Evolutionary conservation across 2,113 vertebrate genomes (phyloP).

Genomic region (Oryzias celebensis): DNA sequence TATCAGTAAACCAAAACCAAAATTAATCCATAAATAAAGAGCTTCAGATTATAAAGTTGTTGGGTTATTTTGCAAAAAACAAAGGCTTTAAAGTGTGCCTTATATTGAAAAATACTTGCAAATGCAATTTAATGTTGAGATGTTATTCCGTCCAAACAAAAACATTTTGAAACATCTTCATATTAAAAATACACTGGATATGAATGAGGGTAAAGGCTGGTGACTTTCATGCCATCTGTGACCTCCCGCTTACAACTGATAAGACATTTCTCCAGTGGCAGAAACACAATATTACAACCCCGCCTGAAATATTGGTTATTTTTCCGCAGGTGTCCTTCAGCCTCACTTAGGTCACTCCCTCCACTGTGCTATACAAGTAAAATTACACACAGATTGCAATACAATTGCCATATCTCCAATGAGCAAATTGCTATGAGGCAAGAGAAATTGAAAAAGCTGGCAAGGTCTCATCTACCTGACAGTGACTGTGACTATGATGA

Average conservation of each 20-base stretch:
- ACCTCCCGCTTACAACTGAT: conserved; percentile 60
- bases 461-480: conserved; percentile 71
- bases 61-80: no score
- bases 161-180: no score
- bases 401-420: conserved; percentile 58
- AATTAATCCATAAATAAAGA: no score
- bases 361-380: conserved; percentile 66
- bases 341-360: conserved; percentile 61
- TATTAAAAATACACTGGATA: conserved; percentile 16
- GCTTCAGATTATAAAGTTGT: no score
- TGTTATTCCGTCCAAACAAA: no score
- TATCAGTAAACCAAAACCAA: no score
- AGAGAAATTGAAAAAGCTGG: conserved; percentile 77
- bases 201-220: conserved; percentile 52
- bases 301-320: conserved; percentile 56
- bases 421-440: conserved; percentile 68
- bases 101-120: no score
- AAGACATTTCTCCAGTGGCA: conserved; percentile 57
- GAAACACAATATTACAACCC: conserved; percentile 47
- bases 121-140: no score
- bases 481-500: conserved; percentile 76
- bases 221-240: conserved; percentile 75
- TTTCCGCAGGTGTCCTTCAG: conserved; percentile 67
- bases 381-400: conserved; percentile 69
- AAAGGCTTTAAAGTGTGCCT: no score